Conservation (phyloP, 64 coral and sea anemone species). For the Cladopsammia gracilis region DNA sequence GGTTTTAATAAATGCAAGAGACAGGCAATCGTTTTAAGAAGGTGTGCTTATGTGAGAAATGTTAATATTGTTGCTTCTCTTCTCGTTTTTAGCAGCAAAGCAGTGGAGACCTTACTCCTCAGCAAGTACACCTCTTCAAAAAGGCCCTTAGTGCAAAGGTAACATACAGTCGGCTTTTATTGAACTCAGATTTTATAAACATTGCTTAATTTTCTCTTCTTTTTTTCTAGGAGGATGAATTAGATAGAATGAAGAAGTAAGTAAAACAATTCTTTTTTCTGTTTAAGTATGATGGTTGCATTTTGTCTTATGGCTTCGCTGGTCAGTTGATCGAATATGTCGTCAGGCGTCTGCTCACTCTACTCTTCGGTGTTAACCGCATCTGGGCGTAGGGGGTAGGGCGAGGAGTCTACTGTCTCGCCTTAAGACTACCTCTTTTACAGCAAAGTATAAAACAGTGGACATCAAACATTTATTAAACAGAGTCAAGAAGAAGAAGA, state of each 20-base stretch:
- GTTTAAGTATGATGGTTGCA: neutral
- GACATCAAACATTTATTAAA: too few relatives aligned
- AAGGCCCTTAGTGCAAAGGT: constrained; percentile 66
- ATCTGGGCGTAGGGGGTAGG: too few relatives aligned
- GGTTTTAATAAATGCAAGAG: too few relatives aligned
- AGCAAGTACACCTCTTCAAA: constrained; percentile 64
- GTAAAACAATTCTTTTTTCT: neutral
- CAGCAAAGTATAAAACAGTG: too few relatives aligned
- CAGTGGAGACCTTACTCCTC: constrained; percentile 55
- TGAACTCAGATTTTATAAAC: too few relatives aligned
- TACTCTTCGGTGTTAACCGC: too few relatives aligned
- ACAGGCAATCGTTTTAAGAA: too few relatives aligned
- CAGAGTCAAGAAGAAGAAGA: too few relatives aligned
- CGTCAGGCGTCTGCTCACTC: too few relatives aligned
- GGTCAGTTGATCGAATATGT: neutral
- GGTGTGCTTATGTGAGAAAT: neutral
- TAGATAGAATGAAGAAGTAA: constrained; percentile 57
- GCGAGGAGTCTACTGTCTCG: too few relatives aligned
- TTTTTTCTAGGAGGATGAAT: constrained; percentile 59
- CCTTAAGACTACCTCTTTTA: too few relatives aligned
- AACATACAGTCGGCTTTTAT: neutral
- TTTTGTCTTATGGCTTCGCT: too few relatives aligned
- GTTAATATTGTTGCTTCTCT: neutral
- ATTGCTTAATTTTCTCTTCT: neutral
- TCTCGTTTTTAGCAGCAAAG: neutral